Conservation (phyloP, 2,797 vertebrate species). For the Microcaecilia unicolor region DNA sequence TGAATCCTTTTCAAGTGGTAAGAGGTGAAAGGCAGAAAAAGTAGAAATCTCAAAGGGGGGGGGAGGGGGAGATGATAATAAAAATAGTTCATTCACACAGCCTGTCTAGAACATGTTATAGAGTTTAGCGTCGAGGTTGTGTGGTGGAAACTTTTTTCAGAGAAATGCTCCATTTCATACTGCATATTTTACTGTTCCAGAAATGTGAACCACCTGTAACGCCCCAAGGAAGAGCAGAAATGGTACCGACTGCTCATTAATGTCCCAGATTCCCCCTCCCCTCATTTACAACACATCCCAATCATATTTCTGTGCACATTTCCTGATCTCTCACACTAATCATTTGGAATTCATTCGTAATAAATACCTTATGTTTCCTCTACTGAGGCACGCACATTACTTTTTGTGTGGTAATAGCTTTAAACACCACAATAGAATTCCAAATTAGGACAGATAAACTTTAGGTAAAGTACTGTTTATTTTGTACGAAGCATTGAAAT, state of each 20-base stretch:
- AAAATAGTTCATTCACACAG: slow-evolving; percentile 12
- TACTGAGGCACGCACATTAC: slow-evolving; percentile 16
- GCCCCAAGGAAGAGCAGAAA: slow-evolving; percentile 42
- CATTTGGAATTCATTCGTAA: slow-evolving; percentile 61
- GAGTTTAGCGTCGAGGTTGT: slow-evolving; percentile 29
- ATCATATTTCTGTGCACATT: slow-evolving; percentile 31
- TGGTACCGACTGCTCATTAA: slow-evolving; percentile 44
- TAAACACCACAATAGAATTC: slow-evolving; percentile 38
- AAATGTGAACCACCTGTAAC: slow-evolving; percentile 68
- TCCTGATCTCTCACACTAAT: slow-evolving; percentile 56
- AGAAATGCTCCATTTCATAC: slow-evolving; percentile 59
- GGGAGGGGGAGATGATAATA: slow-evolving; percentile 10
- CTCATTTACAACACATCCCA: slow-evolving; percentile 37
- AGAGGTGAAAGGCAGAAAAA: background rate
- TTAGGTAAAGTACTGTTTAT: slow-evolving; percentile 21
- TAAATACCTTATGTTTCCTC: slow-evolving; percentile 60
- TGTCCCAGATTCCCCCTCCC: slow-evolving; percentile 37
- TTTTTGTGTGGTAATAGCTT: slow-evolving; percentile 33
- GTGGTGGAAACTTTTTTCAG: slow-evolving; percentile 52
- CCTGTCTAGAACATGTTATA: slow-evolving; percentile 10
- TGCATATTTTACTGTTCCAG: slow-evolving; percentile 45
- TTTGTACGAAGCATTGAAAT: slow-evolving; percentile 34
- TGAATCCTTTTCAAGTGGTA: background rate
- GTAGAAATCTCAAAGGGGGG: no score
- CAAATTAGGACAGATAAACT: slow-evolving; percentile 42